Evolutionary conservation across 2,888 invertebrate species (phyloP).

Genomic region (Euplexia lucipara): DNA sequence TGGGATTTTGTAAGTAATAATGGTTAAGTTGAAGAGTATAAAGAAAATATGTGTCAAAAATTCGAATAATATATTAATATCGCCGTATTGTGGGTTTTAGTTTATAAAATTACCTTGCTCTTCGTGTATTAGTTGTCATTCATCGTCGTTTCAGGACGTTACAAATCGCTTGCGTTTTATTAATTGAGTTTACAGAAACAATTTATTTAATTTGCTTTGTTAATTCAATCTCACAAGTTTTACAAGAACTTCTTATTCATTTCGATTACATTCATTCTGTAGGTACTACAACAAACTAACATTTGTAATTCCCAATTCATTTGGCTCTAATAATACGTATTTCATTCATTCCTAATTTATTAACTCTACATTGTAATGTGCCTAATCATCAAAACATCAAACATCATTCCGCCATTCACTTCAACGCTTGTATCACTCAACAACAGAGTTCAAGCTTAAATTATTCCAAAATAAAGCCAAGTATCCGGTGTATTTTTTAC

Average conservation of each 20-base stretch:
- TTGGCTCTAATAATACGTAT: neutral
- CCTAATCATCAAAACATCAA: constrained; percentile 13
- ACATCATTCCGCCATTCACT: constrained; percentile 24
- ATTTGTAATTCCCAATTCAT: neutral
- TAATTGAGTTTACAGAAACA: too few relatives aligned
- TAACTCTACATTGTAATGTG: constrained; percentile 21
- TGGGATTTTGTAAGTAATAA: constrained; percentile 33
- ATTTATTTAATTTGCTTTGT: too few relatives aligned
- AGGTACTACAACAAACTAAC: neutral
- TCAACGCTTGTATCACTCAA: constrained; percentile 41
- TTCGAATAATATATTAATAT: too few relatives aligned
- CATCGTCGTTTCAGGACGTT: too few relatives aligned
- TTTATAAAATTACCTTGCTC: too few relatives aligned
- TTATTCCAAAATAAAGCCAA: constrained; percentile 59
- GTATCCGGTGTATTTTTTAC: constrained; percentile 66
- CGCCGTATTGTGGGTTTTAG: too few relatives aligned
- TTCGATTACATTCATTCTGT: neutral
- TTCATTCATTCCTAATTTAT: constrained; percentile 36
- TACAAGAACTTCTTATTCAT: neutral
- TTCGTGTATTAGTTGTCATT: too few relatives aligned
- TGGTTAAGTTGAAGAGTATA: constrained; percentile 14
- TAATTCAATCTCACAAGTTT: too few relatives aligned
- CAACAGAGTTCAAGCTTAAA: constrained; percentile 38
- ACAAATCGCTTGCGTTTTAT: too few relatives aligned
- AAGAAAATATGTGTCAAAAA: neutral